Evolutionary conservation across 2,113 vertebrate species (phyloP).

Genomic region (Serilophus lunatus): DNA sequence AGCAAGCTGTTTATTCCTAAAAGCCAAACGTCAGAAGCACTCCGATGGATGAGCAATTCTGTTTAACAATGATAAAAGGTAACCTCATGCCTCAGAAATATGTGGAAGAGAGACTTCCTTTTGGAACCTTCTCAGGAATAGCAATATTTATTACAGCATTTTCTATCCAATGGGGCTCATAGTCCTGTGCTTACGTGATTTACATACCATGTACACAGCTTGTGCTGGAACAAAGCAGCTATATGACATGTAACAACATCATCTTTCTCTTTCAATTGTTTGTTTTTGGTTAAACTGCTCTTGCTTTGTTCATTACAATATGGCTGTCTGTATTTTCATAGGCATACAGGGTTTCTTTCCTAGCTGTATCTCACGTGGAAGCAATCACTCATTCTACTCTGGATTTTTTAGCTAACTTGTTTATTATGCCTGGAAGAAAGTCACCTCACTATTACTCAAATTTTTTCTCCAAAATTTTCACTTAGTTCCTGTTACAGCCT

Average conservation of each 20-base stretch:
- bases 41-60: neutral
- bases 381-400: neutral
- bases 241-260: neutral
- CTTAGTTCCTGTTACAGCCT: neutral
- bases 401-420: neutral
- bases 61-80: neutral
- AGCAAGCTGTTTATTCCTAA: neutral
- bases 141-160: neutral
- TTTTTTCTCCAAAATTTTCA: neutral
- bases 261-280: neutral
- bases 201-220: neutral
- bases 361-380: neutral
- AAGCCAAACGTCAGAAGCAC: neutral
- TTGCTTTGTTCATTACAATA: neutral
- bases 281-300: neutral
- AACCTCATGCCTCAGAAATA: neutral
- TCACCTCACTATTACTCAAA: neutral
- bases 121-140: neutral
- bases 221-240: neutral
- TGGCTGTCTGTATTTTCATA: neutral
- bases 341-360: neutral
- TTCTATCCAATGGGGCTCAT: neutral
- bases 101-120: neutral
- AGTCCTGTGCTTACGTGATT: neutral
- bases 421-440: neutral